Evolutionary conservation across 2,888 invertebrate genomes (phyloP), one percentile per base, ranked within the genome.

Genomic region (Epinotia nisella): DNA sequence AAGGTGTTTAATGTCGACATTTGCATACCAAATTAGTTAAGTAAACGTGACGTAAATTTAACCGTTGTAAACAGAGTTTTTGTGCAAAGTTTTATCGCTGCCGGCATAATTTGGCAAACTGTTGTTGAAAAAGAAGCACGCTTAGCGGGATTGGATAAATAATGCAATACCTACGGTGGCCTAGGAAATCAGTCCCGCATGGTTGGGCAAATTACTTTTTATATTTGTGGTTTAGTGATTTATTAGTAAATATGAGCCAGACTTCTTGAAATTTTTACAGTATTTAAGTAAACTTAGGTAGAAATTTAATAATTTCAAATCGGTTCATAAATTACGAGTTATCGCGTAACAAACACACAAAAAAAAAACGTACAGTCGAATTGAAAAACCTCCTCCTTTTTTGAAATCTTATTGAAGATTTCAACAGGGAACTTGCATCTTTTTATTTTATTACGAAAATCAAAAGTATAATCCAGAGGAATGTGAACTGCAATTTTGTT

Each of bases 1-100:
- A 90, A 88, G 88, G 87, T 90, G 85, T 88, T 88, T 89, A 90
- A 89, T 87, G 87, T 82, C 82, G 79, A 79, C 82, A 89, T 90
- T 90, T 90, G 86, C 88, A 89, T 90, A 84, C 83, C 81, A 83
- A 88, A 87, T 87, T 87, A 84, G 75, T 76, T 78, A 80, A 80
- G 80, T 81, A 73, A 83, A 82, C 80, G 83, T 79, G 79, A 84
- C 81, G 80, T 82, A 79, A 79, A 82, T 83, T 79, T 79, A 79
- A 79, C 80, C 79, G 78, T 80, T 78, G 76, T 79, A 78, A 60
- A 67, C 56, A 56, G 61, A 72, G 67, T 62, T 72, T 72, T 72
- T 62, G 56, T 62, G 13, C 61, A 9, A 59, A 72, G 67, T 68
- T 72, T 68, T 72, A 72, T 68, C 67, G 67, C 56, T 72, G 67